Evolutionary conservation across 2,888 invertebrate species (phyloP).

Genomic region (Caenorhabditis macrosperma): DNA sequence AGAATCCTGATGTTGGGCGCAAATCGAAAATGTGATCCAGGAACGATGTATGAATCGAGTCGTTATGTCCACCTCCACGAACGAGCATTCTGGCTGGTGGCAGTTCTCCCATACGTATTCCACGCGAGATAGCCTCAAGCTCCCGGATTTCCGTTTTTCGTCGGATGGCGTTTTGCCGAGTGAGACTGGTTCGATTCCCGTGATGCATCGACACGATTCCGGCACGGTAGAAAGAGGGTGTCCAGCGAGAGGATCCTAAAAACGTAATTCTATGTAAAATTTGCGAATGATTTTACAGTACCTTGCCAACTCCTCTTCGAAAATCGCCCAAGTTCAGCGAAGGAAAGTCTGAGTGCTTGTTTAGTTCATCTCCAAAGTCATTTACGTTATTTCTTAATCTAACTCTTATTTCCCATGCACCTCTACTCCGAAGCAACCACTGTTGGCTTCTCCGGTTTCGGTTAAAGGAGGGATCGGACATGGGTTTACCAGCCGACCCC

Average conservation of each 20-base stretch:
- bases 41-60: conserved; percentile 12
- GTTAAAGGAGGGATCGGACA: too few relatives aligned
- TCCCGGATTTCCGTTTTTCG: conserved; percentile 35
- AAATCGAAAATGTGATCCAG: conserved; percentile 50
- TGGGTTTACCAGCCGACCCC: too few relatives aligned
- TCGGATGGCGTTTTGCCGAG: conserved; percentile 57
- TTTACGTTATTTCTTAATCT: too few relatives aligned
- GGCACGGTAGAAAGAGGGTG: conserved; percentile 4
- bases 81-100: conserved; percentile 28
- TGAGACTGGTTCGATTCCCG: conserved; percentile 20
- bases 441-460: too few relatives aligned
- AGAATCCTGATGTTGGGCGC: conserved; percentile 11
- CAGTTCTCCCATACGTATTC: conserved; percentile 21
- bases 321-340: too few relatives aligned
- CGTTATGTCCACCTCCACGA: conserved; percentile 15
- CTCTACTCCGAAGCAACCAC: too few relatives aligned
- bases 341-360: too few relatives aligned
- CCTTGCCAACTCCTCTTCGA: neutral
- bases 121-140: conserved; percentile 18
- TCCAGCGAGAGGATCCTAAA: conserved; percentile 13
- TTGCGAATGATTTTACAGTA: conserved; percentile 55
- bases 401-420: too few relatives aligned
- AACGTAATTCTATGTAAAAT: conserved; percentile 27
- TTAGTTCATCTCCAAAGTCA: too few relatives aligned
- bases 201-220: conserved; percentile 9